Evolutionary conservation across 2,888 invertebrate genomes (phyloP), one percentile per base, ranked within the genome.

Genomic region (Ochropacha duplaris): DNA sequence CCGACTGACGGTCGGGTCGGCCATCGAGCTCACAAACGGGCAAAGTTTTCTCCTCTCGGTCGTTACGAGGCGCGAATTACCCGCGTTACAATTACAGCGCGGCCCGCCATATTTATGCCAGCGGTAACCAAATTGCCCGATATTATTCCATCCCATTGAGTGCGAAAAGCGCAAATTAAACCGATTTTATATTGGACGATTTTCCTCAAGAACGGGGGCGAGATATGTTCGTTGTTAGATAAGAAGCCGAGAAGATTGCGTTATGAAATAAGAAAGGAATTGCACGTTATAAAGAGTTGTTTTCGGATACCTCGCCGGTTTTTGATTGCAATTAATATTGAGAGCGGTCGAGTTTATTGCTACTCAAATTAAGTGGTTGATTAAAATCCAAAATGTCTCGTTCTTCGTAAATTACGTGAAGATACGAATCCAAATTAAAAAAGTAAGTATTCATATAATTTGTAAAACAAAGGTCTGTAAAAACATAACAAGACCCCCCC

Each of bases 151-250:
- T 91, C 91, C 92, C 92, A 92, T 92, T 92, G 92, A 92, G 92
- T 92, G 90, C 90, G 92, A 92, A 92, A 92, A 92, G 92, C 91
- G 92, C 92, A 92, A 92, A 92, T 92, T 92, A 92, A 92, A 92
- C 90, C 92, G 92, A 92, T 92, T 92, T 92, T 92, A 92, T 92
- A 92, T 92, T 92, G 88, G 92, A 92, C 87, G 92, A 92, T 92
- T 92, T 88, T 90, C 92, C 84, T 83, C 78, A 78, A 86, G 84
- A 87, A 86, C 88, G 87, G 86, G 87, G 86, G 88, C 89, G 87
- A 90, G 92, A 91, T 92, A 90, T 89, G 90, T 88, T 87, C 88
- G 87, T 81, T 83, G 87, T 85, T 83, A 91, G 92, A 92, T 92
- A 92, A 92, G 91, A 82, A 84, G 78, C 81, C 76, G 86, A 79